Base-by-base conservation (phyloP, 2,113 vertebrate species). In the Oenanthe oenanthe region DNA sequence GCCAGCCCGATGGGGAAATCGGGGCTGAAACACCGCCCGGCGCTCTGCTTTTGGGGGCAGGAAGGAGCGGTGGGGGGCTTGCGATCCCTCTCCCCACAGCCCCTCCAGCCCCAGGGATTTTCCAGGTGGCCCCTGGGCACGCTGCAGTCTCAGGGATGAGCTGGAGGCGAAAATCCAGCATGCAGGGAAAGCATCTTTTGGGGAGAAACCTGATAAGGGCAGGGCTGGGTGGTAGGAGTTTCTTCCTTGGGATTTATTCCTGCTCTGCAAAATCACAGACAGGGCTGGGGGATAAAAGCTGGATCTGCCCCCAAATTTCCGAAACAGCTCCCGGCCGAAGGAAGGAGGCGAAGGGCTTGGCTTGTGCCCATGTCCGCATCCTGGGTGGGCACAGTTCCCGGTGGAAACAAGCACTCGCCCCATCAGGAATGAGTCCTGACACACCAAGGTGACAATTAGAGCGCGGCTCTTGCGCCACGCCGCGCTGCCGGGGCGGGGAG, bases 371-470 rank as follows among this genome's bases (percentile, higher is more conserved):
- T 18, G 8, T 28, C 56, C 2, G 0, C 36, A 53, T 87, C 60
- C 51, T 21, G 65, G 61, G 85, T 48, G 89, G 76, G 56, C 3
- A 1, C 50, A 73, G 28, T 11, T 53, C 53, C 34, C 4, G 2
- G 5, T 31, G 67, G 57, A 45, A 70, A 12, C 18, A 48, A 79
- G 7, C 36, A 1, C 60, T 91, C 8, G 32, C 25, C 45, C 67
- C 75, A 25, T 61, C 8, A 0, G 1, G 2, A 50, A 24, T 60
- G 7, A 70, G 48, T 63, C 63, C 60, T 18, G 84, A 17, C 72
- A n/a, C 2, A 2, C 17, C 51, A 26, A 77, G 80, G 84, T 66
- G 89, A 68, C 95, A 91, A 95, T 96, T 95, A 94, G 12, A 31
- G 20, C 1, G 1, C 51, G 0, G 12, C 51, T 7, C 1, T 94